These are phyloP conservation scores for Microtus oregoni DNA, from an alignment of 2,113 vertebrate species.

Conservation along the genomic window DNA sequence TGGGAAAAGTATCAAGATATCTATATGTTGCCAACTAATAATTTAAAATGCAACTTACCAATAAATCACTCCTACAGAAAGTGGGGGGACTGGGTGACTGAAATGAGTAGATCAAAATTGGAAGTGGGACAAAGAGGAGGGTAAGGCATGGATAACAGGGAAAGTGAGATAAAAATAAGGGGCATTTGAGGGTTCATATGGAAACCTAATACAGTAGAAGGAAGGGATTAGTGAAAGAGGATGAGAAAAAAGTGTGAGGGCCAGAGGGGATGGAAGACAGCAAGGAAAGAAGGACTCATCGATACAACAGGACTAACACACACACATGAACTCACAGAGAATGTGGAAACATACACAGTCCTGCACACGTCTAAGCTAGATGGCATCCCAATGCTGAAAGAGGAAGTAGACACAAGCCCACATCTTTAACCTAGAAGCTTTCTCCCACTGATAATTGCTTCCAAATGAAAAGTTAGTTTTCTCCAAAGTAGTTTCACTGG, in stretches of 20 bases:
- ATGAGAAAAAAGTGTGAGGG: background rate
- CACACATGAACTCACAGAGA: background rate
- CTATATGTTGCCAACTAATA: background rate
- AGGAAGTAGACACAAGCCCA: background rate
- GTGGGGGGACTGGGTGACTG: background rate
- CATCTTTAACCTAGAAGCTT: background rate
- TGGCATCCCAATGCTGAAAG: background rate
- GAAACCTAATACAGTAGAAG: background rate
- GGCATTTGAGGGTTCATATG: background rate
- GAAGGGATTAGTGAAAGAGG: background rate
- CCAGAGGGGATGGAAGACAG: background rate
- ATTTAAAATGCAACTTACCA: constrained; percentile 1
- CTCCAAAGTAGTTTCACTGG: background rate
- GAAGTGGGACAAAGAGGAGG: background rate
- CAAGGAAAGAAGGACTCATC: background rate
- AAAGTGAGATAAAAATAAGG: background rate
- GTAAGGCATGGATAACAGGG: background rate
- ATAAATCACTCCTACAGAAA: background rate
- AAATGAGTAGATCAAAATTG: background rate
- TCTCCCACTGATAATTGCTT: background rate
- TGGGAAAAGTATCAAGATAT: background rate
- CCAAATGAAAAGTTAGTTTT: background rate
- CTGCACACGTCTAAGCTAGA: background rate
- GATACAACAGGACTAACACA: background rate
- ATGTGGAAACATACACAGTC: background rate